Evolutionary conservation across 2,797 vertebrate species (phyloP), one percentile per base, ranked within the genome.

Genomic region (Myotis myotis): DNA sequence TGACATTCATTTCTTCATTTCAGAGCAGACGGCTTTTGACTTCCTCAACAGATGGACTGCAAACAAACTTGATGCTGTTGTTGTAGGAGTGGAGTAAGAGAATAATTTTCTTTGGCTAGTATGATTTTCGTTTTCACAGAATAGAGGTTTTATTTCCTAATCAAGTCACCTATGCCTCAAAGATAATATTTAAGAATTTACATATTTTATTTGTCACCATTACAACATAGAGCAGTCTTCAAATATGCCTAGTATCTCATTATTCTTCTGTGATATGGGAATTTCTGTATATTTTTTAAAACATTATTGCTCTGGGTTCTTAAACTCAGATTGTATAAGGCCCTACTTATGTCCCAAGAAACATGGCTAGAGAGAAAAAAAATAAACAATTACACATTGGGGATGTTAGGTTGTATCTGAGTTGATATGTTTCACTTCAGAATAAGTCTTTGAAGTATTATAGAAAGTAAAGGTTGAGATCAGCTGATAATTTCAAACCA

Each of bases 21-120:
- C 78, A 97, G 96, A 95, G n/a, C 44, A 70, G 57, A 36, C 0
- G 0, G 15, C 36, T 30, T 89, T 71, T 33, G 93, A 97, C 28
- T 22, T 41, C 70, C 72, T 96, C 76, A 96, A 94, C 5, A 89
- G 93, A 94, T 47, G 80, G 84, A 94, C 38, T 2, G 94, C 96
- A 41, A 93, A 60, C 11, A 95, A 28, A 62, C 91, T 96, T n/a
- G 76, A 96, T 28, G 96, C 91, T n/a, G 89, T 96, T 19, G 75
- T 95, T 33, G 55, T 97, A 19, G 51, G 28, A 64, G 7, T 93
- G 28, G 94, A 96, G 89, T 97, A 96, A 97, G 94, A 87, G 8
- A 78, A 36, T 55, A 11, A 8, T 60, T 94, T 96, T 87, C 38
- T 72, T 87, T 87, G 44, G 0, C 30, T 86, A 47, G 8, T 87